Percentiles rank a stretch among this genome's conserved stretches.
Conservation (phyloP, 2,113 vertebrate species). For the Dendropsophus ebraccatus region DNA sequence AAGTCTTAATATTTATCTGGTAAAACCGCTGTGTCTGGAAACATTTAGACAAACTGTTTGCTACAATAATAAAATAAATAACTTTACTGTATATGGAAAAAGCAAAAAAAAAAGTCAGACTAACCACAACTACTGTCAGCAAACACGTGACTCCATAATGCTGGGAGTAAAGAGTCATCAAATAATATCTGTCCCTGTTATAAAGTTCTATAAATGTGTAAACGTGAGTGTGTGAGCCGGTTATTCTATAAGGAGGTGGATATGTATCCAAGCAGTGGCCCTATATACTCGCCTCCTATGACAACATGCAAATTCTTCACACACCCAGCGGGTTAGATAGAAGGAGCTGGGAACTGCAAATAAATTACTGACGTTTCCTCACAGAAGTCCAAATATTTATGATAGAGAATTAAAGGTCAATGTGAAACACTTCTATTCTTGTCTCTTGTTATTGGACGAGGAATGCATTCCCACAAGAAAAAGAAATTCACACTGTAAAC, state of each 20-base stretch:
- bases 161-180: not conserved
- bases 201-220: not conserved
- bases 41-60: not conserved
- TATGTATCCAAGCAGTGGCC: not conserved
- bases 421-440: not conserved
- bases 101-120: not conserved
- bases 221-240: not conserved
- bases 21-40: not conserved
- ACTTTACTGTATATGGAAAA: not conserved
- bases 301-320: conserved; percentile 20
- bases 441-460: not conserved
- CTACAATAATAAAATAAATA: not conserved
- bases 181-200: not conserved
- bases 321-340: not conserved
- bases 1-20: not conserved
- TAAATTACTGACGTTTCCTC: not conserved
- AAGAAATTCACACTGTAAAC: not conserved
- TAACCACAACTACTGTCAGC: not conserved
- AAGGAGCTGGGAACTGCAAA: conserved; percentile 38
- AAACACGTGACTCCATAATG: not conserved
- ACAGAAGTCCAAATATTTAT: conserved; percentile 16
- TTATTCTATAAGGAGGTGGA: not conserved
- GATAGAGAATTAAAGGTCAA: not conserved
- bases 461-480: not conserved
- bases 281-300: not conserved